Conservation (phyloP, 2,113 vertebrate species). For the Taurulus bubalis region DNA sequence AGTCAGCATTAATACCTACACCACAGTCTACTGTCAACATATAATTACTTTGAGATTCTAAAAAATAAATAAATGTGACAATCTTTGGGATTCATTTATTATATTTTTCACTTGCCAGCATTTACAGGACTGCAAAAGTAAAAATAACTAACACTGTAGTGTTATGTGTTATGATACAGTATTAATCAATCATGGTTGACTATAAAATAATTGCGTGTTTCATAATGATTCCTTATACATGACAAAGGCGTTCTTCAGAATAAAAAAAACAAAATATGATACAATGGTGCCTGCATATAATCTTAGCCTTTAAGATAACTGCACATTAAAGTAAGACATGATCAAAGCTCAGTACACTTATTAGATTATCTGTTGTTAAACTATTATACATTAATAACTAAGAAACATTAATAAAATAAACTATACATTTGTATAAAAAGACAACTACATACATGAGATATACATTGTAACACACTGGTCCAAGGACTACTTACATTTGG, state of each 20-base stretch:
- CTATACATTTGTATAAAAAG: slow-evolving; percentile 42
- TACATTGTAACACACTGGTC: slow-evolving; percentile 18
- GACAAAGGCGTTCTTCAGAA: slow-evolving; percentile 32
- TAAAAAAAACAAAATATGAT: background rate
- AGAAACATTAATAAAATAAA: slow-evolving; percentile 34
- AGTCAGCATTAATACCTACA: background rate
- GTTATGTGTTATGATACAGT: slow-evolving; percentile 14
- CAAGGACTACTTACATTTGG: slow-evolving; percentile 29
- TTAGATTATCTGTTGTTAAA: slow-evolving; percentile 37
- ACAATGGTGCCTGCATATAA: slow-evolving; percentile 17
- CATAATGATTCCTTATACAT: slow-evolving; percentile 16
- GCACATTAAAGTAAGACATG: slow-evolving; percentile 21
- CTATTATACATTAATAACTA: slow-evolving; percentile 35
- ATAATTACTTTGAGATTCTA: background rate
- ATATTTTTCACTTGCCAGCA: slow-evolving; percentile 40
- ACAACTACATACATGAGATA: slow-evolving; percentile 4
- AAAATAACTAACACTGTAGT: slow-evolving; percentile 34
- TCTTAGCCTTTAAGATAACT: slow-evolving; percentile 17
- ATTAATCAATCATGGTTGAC: slow-evolving; percentile 16
- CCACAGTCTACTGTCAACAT: background rate
- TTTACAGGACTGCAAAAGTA: slow-evolving; percentile 30
- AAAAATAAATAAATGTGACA: slow-evolving; percentile 26
- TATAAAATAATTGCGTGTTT: slow-evolving; percentile 14
- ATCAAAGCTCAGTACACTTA: slow-evolving; percentile 3
- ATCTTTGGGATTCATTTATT: slow-evolving; percentile 60